Conservation (phyloP, 2,888 invertebrate species). For the Aleiodes testaceus region DNA sequence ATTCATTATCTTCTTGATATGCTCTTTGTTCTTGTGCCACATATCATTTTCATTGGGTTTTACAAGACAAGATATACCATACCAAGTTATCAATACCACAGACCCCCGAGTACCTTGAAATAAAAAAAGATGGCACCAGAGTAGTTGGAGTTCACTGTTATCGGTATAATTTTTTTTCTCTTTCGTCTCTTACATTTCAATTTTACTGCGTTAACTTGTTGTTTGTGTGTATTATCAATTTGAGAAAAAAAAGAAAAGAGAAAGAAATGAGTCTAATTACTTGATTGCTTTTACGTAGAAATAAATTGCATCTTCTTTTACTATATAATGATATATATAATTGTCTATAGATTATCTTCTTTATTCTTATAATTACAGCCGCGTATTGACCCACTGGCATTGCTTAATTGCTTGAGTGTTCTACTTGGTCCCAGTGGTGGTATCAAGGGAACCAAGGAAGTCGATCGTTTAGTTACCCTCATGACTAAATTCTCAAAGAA, state of each 20-base stretch:
- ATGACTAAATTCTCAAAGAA: constrained; percentile 97
- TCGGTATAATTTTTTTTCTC: background rate
- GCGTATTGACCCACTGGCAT: constrained; percentile 91
- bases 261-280: too few species aligned
- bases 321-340: too few species aligned
- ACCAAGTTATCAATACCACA: background rate
- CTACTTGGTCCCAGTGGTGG: constrained; percentile 89
- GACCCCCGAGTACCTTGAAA: background rate
- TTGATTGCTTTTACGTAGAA: too few species aligned
- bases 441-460: constrained; percentile 90
- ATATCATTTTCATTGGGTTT: background rate
- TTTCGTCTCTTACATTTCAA: too few species aligned
- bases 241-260: too few species aligned
- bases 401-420: constrained; percentile 91
- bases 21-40: background rate
- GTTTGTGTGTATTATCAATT: too few species aligned
- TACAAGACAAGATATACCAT: too few species aligned
- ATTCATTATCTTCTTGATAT: constrained; percentile 7
- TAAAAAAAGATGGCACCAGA: constrained; percentile 16
- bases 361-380: constrained; percentile 79
- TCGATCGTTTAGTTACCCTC: constrained; percentile 90
- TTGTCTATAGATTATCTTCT: background rate
- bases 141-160: background rate
- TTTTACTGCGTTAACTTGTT: too few species aligned
- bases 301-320: too few species aligned